Evolutionary conservation across 2,113 vertebrate genomes (phyloP), one percentile per base, ranked within the genome.

Genomic region (Oncorhynchus tshawytscha): DNA sequence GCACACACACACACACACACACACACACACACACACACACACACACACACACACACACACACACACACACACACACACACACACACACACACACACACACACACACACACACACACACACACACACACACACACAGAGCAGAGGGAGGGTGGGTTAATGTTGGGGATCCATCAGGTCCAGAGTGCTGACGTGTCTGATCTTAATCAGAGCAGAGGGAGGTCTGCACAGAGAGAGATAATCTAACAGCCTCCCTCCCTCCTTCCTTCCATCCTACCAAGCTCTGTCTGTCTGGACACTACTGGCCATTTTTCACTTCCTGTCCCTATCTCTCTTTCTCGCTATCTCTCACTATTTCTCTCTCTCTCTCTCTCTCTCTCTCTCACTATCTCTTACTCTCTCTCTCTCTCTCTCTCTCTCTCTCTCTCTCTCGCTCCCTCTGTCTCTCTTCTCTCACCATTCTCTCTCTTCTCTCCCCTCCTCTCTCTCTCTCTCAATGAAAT

Each of bases 331-430:
- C 6, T 49, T 12, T 22, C 20, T 70, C n/a, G 1, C 8, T 49
- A 1, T 22, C 3, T 70, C 34, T 12, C 54, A 69, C 57, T 31
- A 27, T 77, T 22, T 75, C 39, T 82, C 62, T 71, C 65, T 72
- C 71, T 54, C 13, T 29, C 72, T 66, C 51, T 4, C 15, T 3
- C 3, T 15, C 51, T 1, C 51, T 1, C 1, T 74, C 78, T 78
- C 73, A 59, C 79, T 22, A 22, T 12, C n/a, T 70, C 34, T 45
- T 8, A n/a, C n/a, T n/a, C 4, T 74, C 67, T 59, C 60, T 83
- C 83, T 69, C 70, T 29, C 83, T 78, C 51, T 31, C 45, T 31
- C 59, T 34, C 69, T 72, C 66, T 62, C 60, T 83, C 83, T 45
- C 70, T 20, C 83, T 4, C 4, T 5, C 4, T 72, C 67, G 51